Percentiles rank a stretch among this genome's conserved stretches.
phyloP scores from a whole-genome alignment of 2,888 invertebrate genomes.

The Spisula subtruncata region DNA sequence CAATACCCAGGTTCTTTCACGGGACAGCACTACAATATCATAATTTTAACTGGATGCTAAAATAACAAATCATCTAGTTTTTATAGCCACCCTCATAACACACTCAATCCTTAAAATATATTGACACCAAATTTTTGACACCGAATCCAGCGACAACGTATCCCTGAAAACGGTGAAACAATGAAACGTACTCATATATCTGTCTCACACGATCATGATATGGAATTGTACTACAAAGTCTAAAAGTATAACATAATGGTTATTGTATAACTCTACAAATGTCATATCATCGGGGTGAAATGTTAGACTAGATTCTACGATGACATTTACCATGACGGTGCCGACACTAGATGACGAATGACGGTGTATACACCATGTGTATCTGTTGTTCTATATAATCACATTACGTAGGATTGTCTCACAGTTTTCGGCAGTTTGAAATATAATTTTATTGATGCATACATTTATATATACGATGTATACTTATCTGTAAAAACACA shows the following conservation, averaged over 20 bases:
- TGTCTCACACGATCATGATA: background rate
- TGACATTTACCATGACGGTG: background rate
- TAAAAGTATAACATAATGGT: too few species aligned
- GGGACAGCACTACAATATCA: too few species aligned
- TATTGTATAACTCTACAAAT: background rate
- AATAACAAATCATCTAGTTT: too few species aligned
- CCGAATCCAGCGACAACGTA: too few species aligned
- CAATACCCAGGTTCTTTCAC: too few species aligned
- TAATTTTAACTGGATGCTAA: too few species aligned
- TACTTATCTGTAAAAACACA: background rate
- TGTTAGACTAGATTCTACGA: slow-evolving; percentile 7
- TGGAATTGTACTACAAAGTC: background rate
- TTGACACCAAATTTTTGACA: too few species aligned
- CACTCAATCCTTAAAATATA: too few species aligned
- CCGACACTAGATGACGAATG: background rate
- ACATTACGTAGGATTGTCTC: background rate
- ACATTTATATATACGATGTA: background rate
- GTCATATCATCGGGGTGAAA: slow-evolving; percentile 9
- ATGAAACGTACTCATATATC: background rate
- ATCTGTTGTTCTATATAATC: background rate
- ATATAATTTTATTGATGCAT: background rate
- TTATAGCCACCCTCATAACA: too few species aligned
- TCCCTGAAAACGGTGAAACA: background rate
- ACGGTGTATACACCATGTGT: background rate
- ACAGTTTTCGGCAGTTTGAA: background rate